Percentiles rank a stretch among this genome's conserved stretches.
Evolutionary conservation across 2,888 invertebrate genomes (phyloP).

Genomic region (Oasisia sp.): DNA sequence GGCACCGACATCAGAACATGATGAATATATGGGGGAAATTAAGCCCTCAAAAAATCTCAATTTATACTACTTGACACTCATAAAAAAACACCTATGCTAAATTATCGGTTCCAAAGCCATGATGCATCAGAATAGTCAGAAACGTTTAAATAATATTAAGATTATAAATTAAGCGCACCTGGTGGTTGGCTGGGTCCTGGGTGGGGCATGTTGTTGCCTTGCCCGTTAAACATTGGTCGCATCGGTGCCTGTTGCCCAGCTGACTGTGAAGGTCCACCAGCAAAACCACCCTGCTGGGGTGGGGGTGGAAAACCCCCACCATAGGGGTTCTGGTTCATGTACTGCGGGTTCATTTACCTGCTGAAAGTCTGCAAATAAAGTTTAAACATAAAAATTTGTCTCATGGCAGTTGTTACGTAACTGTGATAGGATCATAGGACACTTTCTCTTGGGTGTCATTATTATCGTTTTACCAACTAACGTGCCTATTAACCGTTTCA

Average conservation of each 20-base stretch:
- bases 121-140: not conserved
- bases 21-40: too few relatives aligned
- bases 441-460: too few relatives aligned
- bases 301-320: constrained; percentile 26
- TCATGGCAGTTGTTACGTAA: not conserved
- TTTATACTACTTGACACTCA: too few relatives aligned
- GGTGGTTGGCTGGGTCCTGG: constrained; percentile 23
- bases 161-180: constrained; percentile 21
- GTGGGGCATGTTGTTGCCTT: constrained; percentile 24
- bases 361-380: not conserved
- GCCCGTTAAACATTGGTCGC: constrained; percentile 21
- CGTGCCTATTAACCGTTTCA: too few relatives aligned
- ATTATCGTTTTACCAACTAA: too few relatives aligned
- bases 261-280: not conserved
- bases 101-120: too few relatives aligned
- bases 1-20: too few relatives aligned
- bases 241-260: not conserved
- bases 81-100: too few relatives aligned
- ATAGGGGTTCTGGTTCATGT: constrained; percentile 30
- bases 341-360: constrained; percentile 32
- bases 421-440: too few relatives aligned
- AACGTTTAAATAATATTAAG: not conserved
- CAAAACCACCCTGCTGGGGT: not conserved
- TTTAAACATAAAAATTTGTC: not conserved
- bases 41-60: too few relatives aligned